Conservation (phyloP, 2,113 vertebrate genomes). For the Verasper variegatus region DNA sequence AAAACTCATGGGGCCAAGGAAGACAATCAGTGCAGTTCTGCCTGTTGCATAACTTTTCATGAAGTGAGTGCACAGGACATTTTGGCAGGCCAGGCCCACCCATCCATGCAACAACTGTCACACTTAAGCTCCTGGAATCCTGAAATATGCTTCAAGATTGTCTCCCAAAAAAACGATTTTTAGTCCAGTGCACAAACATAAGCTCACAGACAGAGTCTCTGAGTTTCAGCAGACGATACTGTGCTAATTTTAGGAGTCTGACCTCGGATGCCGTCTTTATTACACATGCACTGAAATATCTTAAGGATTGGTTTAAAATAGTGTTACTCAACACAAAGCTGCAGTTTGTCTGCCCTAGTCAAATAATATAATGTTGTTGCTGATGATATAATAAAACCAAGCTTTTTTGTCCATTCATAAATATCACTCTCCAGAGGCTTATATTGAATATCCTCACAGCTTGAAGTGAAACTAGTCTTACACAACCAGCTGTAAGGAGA, state of each 20-base stretch:
- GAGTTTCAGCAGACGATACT: not conserved
- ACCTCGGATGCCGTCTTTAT: not conserved
- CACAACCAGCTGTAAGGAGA: constrained; percentile 24
- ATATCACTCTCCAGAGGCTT: constrained; percentile 3
- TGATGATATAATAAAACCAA: constrained; percentile 18
- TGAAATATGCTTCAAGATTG: constrained; percentile 12
- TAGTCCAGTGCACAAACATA: not conserved
- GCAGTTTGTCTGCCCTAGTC: not conserved
- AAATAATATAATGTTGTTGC: not conserved
- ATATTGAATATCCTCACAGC: constrained; percentile 5
- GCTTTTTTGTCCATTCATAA: constrained; percentile 14
- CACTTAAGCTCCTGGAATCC: constrained; percentile 31
- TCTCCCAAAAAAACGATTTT: not conserved
- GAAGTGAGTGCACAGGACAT: not conserved
- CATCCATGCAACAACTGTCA: constrained; percentile 42
- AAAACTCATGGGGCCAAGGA: constrained; percentile 2
- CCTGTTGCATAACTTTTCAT: constrained; percentile 40
- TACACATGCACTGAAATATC: not conserved
- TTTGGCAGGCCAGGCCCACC: not conserved
- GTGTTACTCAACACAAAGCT: not conserved
- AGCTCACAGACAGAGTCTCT: not conserved
- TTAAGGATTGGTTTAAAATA: not conserved
- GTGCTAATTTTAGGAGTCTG: not conserved
- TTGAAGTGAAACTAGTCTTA: constrained; percentile 32
- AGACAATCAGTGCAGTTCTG: constrained; percentile 12